Evolutionary conservation across 2,888 invertebrate species (phyloP).

Genomic region (Helobdella robusta): DNA sequence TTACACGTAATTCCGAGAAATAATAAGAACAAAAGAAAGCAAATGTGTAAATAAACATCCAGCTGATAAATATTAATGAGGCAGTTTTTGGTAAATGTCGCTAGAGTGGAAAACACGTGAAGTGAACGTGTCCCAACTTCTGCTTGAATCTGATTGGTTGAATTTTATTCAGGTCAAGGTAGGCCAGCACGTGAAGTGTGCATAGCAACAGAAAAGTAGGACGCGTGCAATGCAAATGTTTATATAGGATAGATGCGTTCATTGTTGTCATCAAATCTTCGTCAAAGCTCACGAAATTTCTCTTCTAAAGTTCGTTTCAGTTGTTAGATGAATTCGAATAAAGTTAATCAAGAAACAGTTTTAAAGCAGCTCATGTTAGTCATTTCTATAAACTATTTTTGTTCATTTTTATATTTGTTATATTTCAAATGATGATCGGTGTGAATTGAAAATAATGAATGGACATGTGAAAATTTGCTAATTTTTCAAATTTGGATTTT

Average conservation of each 20-base stretch:
- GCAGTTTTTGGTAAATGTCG: too few species aligned
- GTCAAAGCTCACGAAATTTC: background rate
- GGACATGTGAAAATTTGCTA: too few species aligned
- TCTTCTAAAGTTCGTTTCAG: background rate
- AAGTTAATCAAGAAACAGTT: too few species aligned
- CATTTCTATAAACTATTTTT: background rate
- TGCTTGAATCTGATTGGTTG: slow-evolving; percentile 10
- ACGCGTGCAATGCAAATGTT: slow-evolving; percentile 8
- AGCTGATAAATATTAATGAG: too few species aligned
- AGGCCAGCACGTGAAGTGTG: slow-evolving; percentile 14
- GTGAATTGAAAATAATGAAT: too few species aligned
- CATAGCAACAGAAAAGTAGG: slow-evolving; percentile 9
- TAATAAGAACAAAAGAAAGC: too few species aligned
- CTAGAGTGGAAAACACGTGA: slow-evolving; percentile 17
- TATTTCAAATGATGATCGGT: background rate
- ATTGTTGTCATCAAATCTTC: too few species aligned
- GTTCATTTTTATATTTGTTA: background rate
- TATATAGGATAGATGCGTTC: too few species aligned
- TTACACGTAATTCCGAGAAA: too few species aligned
- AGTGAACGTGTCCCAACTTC: background rate
- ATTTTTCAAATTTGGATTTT: too few species aligned
- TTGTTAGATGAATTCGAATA: slow-evolving; percentile 15
- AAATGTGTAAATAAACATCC: too few species aligned
- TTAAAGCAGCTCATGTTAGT: slow-evolving; percentile 4
- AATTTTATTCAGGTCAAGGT: slow-evolving; percentile 7